phyloP scores from a whole-genome alignment of 2,113 vertebrate species.

The Chelonoidis abingdonii region DNA sequence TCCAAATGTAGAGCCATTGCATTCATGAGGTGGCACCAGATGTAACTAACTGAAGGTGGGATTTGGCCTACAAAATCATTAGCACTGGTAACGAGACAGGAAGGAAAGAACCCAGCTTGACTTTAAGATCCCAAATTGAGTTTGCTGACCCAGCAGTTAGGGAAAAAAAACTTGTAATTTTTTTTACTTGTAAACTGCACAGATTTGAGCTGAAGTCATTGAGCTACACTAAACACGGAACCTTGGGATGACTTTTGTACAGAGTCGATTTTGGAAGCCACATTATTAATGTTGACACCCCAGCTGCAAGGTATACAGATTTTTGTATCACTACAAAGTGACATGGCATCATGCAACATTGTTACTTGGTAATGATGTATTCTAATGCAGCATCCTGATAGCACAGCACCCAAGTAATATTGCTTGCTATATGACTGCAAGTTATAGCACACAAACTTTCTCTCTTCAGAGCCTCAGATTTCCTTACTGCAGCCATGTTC shows the following conservation, averaged over 20 bases:
- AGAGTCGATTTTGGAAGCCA: not conserved
- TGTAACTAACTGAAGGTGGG: not conserved
- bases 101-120: not conserved
- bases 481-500: conserved; percentile 3
- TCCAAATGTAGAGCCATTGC: not conserved
- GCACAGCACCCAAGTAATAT: not conserved
- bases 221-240: not conserved
- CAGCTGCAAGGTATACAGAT: not conserved
- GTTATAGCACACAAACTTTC: not conserved
- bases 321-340: not conserved
- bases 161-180: not conserved
- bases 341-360: not conserved
- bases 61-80: accelerated
- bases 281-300: not conserved
- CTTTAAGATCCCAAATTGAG: not conserved
- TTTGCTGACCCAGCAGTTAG: not conserved
- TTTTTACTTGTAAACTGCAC: not conserved
- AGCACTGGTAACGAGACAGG: not conserved
- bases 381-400: not conserved
- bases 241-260: not conserved
- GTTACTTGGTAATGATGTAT: not conserved
- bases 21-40: not conserved
- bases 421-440: not conserved
- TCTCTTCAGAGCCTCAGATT: not conserved
- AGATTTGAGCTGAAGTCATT: not conserved